These are phyloP conservation scores for Diprion similis DNA, from an alignment of 1,140 invertebrate species.

Conservation along the genomic window DNA sequence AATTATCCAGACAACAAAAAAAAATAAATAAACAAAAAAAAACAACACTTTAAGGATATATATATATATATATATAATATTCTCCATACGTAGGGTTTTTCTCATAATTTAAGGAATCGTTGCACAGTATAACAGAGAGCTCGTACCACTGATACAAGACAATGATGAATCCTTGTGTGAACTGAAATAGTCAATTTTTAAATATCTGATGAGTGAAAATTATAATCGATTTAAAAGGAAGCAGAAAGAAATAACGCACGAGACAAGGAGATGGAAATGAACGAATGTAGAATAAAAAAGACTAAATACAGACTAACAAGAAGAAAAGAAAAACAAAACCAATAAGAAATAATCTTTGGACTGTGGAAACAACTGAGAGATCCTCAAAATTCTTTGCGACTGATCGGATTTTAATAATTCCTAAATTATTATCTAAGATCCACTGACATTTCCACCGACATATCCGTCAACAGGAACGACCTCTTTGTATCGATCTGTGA, in stretches of 20 bases:
- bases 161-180: neutral
- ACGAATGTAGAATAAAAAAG: neutral
- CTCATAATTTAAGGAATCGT: neutral
- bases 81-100: neutral
- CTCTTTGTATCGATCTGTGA: neutral
- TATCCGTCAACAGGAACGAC: slow-evolving; percentile 4
- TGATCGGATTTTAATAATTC: neutral
- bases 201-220: too few relatives aligned
- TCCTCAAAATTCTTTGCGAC: too few relatives aligned
- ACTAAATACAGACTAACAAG: slow-evolving; percentile 22
- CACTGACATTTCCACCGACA: slow-evolving; percentile 7
- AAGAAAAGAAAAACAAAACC: slow-evolving; percentile 9
- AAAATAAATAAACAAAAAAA: neutral
- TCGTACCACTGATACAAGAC: neutral
- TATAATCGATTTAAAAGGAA: too few relatives aligned
- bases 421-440: neutral
- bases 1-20: too few relatives aligned
- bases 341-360: too few relatives aligned
- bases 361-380: too few relatives aligned
- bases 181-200: too few relatives aligned
- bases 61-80: neutral
- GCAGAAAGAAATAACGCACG: too few relatives aligned
- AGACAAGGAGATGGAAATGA: too few relatives aligned
- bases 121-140: neutral
- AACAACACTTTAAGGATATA: neutral